These are phyloP conservation scores for Bucorvus abyssinicus DNA, from an alignment of 2,797 vertebrate genomes.

Conservation along the genomic window DNA sequence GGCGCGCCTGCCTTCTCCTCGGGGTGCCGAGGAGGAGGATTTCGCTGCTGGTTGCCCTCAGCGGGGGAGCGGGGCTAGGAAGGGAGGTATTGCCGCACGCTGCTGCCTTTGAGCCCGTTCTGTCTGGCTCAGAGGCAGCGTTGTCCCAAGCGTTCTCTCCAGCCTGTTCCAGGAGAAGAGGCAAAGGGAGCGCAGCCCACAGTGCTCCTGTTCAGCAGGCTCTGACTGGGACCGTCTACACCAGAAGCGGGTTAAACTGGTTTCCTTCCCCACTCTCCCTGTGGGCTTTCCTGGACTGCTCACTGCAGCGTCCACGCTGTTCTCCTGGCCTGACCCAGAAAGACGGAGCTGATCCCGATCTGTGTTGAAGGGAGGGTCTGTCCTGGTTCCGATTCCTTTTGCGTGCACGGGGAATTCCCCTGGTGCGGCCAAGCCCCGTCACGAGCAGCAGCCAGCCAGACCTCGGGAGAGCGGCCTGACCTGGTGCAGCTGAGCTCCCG, in stretches of 20 bases:
- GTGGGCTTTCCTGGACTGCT: neutral
- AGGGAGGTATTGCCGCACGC: fast-evolving
- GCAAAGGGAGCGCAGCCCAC: fast-evolving
- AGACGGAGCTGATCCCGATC: neutral
- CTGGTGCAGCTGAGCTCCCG: neutral
- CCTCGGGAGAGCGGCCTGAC: neutral
- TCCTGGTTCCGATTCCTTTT: constrained; percentile 13
- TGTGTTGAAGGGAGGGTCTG: neutral
- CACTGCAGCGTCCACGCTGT: neutral
- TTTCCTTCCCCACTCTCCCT: neutral
- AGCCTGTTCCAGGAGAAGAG: neutral
- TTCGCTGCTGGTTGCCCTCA: neutral
- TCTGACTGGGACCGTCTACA: neutral
- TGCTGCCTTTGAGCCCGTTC: neutral
- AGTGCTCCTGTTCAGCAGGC: neutral
- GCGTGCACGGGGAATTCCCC: neutral
- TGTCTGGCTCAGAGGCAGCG: fast-evolving
- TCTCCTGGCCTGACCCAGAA: constrained; percentile 46
- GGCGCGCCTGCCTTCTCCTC: neutral
- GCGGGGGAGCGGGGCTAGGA: neutral
- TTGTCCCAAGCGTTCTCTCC: neutral
- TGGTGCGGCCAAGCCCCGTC: fast-evolving
- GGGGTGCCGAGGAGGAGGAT: neutral
- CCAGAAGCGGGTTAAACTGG: neutral
- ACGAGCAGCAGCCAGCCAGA: neutral